phyloP scores from a whole-genome alignment of 2,113 vertebrate genomes.

The Neopipo cinnamomea region DNA sequence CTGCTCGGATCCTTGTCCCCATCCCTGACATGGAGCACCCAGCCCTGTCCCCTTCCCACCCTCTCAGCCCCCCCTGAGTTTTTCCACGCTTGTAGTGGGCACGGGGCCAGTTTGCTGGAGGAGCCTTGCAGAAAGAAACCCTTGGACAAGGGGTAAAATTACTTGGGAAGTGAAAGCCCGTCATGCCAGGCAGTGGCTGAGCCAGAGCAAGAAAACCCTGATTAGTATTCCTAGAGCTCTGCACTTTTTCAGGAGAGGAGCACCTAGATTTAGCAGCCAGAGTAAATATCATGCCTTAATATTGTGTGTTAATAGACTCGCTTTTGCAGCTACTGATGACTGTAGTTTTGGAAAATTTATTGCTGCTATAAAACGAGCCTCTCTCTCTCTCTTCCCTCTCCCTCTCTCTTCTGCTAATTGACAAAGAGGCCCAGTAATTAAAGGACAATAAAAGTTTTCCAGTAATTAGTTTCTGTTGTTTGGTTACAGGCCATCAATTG shows the following conservation, averaged over 20 bases:
- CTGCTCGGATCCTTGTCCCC: not conserved
- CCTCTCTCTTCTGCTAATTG: slow-evolving; percentile 76
- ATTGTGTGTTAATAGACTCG: slow-evolving; percentile 62
- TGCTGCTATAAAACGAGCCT: slow-evolving; percentile 70
- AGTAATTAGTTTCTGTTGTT: slow-evolving; percentile 82
- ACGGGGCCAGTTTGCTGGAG: not conserved
- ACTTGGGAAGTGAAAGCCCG: not conserved
- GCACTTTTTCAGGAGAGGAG: slow-evolving; percentile 21
- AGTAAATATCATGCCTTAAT: slow-evolving; percentile 60
- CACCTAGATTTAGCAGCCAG: slow-evolving; percentile 46
- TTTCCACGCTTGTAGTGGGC: not conserved
- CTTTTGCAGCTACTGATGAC: slow-evolving; percentile 56
- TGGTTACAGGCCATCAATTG: slow-evolving; percentile 85
- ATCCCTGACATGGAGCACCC: not conserved
- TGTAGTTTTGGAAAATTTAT: slow-evolving; percentile 68
- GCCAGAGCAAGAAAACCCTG: not conserved
- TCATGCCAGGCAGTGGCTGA: not conserved
- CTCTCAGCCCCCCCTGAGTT: not conserved
- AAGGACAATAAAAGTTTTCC: slow-evolving; percentile 75
- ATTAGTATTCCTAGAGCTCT: slow-evolving; percentile 37
- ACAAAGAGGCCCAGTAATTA: slow-evolving; percentile 83
- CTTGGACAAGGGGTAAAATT: not conserved
- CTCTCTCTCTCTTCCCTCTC: slow-evolving; percentile 55
- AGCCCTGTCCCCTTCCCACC: not conserved
- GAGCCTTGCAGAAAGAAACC: not conserved